phyloP scores from a whole-genome alignment of 2,797 vertebrate species.

The Gymnoscopelus braueri region DNA sequence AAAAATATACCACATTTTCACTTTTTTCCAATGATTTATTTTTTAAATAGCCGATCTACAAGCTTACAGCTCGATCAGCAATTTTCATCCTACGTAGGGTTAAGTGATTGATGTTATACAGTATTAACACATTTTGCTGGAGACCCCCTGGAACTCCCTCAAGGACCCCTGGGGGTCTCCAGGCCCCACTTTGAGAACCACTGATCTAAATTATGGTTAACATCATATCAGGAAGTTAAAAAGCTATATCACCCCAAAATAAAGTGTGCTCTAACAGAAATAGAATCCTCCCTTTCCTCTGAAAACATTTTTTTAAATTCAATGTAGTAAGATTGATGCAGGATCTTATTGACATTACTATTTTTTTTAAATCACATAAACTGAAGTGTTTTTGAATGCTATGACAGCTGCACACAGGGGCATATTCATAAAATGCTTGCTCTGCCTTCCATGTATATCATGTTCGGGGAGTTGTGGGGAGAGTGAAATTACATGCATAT shows the following conservation, averaged over 20 bases:
- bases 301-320: constrained; percentile 27
- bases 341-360: constrained; percentile 29
- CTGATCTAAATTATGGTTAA: constrained; percentile 2
- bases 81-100: too few relatives aligned
- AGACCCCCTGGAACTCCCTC: too few relatives aligned
- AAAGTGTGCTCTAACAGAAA: constrained; percentile 20
- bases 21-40: too few relatives aligned
- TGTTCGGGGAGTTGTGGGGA: constrained; percentile 65
- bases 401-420: constrained; percentile 69
- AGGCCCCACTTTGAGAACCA: too few relatives aligned
- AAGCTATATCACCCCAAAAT: constrained; percentile 8
- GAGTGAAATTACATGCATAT: constrained; percentile 47
- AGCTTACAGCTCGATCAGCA: too few relatives aligned
- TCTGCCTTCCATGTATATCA: constrained; percentile 47
- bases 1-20: too few relatives aligned
- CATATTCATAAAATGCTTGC: constrained; percentile 76
- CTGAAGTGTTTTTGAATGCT: constrained; percentile 60
- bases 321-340: constrained; percentile 25
- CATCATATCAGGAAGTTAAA: constrained; percentile 15
- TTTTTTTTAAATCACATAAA: constrained; percentile 58
- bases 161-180: too few relatives aligned
- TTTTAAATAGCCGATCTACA: too few relatives aligned
- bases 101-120: too few relatives aligned
- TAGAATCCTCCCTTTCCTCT: constrained; percentile 24
- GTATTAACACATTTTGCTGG: too few relatives aligned